These are phyloP conservation scores for Pseudomyrmex flavicornis DNA, from an alignment of 1,140 invertebrate genomes.

Conservation along the genomic window DNA sequence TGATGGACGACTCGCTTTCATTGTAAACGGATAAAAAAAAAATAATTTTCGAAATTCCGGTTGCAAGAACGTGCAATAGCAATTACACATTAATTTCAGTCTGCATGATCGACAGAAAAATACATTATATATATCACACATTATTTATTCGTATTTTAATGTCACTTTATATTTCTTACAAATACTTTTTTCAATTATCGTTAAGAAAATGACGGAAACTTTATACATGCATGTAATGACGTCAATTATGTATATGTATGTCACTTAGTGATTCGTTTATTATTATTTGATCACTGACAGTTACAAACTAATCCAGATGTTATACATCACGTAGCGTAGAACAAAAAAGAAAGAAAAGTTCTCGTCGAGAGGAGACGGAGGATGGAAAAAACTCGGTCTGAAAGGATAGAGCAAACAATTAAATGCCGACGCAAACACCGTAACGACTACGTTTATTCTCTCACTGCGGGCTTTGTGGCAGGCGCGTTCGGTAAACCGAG, in stretches of 20 bases:
- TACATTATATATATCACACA: too few relatives aligned
- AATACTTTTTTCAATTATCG: too few relatives aligned
- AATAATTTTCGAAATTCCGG: background rate
- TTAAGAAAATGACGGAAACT: too few relatives aligned
- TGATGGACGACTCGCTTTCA: slow-evolving; percentile 61
- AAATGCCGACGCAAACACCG: slow-evolving; percentile 59
- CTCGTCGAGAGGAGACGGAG: background rate
- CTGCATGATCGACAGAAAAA: background rate
- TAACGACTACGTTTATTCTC: slow-evolving; percentile 60
- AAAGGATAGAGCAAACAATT: slow-evolving; percentile 51
- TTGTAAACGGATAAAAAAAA: slow-evolving; percentile 60
- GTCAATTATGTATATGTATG: background rate
- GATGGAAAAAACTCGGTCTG: slow-evolving; percentile 12
- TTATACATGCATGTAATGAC: background rate
- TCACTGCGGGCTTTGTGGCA: slow-evolving; percentile 52
- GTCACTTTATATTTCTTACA: too few relatives aligned
- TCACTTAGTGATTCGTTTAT: background rate
- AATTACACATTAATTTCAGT: slow-evolving; percentile 24
- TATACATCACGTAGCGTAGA: slow-evolving; percentile 10
- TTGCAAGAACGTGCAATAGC: slow-evolving; percentile 37
- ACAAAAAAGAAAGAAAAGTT: background rate
- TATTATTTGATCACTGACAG: background rate
- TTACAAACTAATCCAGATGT: slow-evolving; percentile 30
- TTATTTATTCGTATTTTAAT: too few relatives aligned
- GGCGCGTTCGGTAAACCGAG: slow-evolving; percentile 63